Evolutionary conservation across 2,888 invertebrate genomes (phyloP), one percentile per base, ranked within the genome.

Genomic region (Polydrusus cervinus): DNA sequence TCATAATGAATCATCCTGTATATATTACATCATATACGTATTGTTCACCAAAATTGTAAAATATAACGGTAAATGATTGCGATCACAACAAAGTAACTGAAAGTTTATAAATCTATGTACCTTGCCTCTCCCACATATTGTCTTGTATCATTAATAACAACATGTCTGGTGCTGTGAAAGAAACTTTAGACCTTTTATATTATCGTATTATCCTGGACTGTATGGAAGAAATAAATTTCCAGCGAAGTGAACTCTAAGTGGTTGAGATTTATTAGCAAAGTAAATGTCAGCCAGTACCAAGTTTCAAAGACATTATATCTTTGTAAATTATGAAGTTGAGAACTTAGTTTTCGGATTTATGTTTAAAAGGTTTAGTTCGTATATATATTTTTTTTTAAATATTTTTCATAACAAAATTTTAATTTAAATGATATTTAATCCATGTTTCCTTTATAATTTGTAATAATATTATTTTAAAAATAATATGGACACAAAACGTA

Each of bases 211-310:
- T 72, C 76, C 57, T 69, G 71, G 53, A 67, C 67, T 71, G 57
- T 62, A 61, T 62, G 61, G 60, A 66, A 64, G 64, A 72, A 65
- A 69, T 76, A 76, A 67, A 75, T 70, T 74, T 65, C 76, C 64
- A 60, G 51, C 70, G 47, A 73, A 73, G 77, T 74, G 66, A 77
- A 74, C 71, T 76, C 30, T 77, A 77, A 77, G 74, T 77, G 73
- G 66, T 67, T 53, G 25, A 66, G 60, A 77, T 77, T 77, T 77
- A 77, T 77, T 45, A 61, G 20, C 25, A 66, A 61, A 70, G 64
- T 69, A 68, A 70, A 60, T 70, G 73, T 76, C 73, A 60, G 47
- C 57, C 66, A 51, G 70, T 73, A 76, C 73, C 69, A 51, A 65
- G 57, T 70, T 74, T 61, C 68, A 49, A 67, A 60, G 45, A 30